Evolutionary conservation across 2,797 vertebrate species (phyloP).

Genomic region (Sylvilagus floridanus): DNA sequence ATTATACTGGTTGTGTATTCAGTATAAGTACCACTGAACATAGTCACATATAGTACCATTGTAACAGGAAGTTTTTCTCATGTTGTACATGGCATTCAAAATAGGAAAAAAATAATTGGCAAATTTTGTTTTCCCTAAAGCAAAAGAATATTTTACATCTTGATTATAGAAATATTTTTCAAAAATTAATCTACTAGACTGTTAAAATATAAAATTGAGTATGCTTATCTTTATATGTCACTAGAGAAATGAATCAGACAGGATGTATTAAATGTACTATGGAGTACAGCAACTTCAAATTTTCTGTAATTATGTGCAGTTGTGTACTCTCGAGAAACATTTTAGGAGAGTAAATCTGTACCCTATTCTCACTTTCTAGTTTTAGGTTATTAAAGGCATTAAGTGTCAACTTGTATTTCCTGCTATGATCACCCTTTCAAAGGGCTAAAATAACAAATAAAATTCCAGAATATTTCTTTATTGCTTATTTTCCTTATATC

Average conservation of each 20-base stretch:
- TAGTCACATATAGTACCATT: not conserved
- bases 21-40: not conserved
- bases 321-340: not conserved
- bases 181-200: not conserved
- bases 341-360: not conserved
- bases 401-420: not conserved
- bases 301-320: not conserved
- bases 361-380: not conserved
- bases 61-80: not conserved
- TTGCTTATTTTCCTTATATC: not conserved
- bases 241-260: not conserved
- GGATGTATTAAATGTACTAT: not conserved
- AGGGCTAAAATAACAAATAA: not conserved
- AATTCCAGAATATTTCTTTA: not conserved
- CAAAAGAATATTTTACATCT: not conserved
- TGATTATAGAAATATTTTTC: not conserved
- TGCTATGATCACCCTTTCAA: not conserved
- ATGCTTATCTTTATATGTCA: not conserved
- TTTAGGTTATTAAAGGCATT: not conserved
- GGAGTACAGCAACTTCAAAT: too few species aligned
- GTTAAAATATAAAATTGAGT: not conserved
- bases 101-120: not conserved
- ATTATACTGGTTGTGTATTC: not conserved
- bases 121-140: not conserved
- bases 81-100: not conserved